Evolutionary conservation across 2,888 invertebrate species (phyloP), one percentile per base, ranked within the genome.

Genomic region (Drosophila affinis): DNA sequence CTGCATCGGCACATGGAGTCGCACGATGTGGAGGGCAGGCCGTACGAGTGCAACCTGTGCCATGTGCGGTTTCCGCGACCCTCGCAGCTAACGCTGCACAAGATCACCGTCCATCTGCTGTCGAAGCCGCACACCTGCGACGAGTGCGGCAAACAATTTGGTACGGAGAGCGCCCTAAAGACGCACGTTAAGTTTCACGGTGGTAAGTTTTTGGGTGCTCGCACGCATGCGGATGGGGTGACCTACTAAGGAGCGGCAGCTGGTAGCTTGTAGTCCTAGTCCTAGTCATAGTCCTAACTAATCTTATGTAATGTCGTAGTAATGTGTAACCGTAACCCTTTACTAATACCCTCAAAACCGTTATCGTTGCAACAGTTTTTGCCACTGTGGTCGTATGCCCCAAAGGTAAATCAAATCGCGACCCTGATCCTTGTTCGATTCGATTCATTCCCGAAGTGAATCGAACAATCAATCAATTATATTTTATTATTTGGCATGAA

Each of bases 1-100:
- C 75, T 90, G 68, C 90, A 91, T 46, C 87, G 91, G 1, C 90
- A 90, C 63, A 91, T 91, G 91, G 91, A 90, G 56, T 88, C 91
- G 12, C 90, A 90, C 53, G 87, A 91, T 65, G 85, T 83, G 47
- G 90, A 89, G 67, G 91, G 91, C 1, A 76, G 90, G 9, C 90
- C 90, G 27, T 91, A 88, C n/a, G 91, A 91, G 72, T 90, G 90
- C 29, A 87, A 75, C 47, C 55, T 81, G 32, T 88, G 88, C 51
- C 83, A 77, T 58, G 91, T 90, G 29, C 89, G 90, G 3, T 90
- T 90, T 54, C 90, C 90, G 21, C 81, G 91, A 21, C 88, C 88
- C 51, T 90, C 90, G 34, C 90, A 90, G 55, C 72, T 90, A 18
- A 90, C 90, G 27, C 71, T 90, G 79, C 90, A 90, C 79, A 90